Percentiles rank a stretch among this genome's conserved stretches.
Conservation (phyloP, 2,113 vertebrate species). For the Entelurus aequoreus region DNA sequence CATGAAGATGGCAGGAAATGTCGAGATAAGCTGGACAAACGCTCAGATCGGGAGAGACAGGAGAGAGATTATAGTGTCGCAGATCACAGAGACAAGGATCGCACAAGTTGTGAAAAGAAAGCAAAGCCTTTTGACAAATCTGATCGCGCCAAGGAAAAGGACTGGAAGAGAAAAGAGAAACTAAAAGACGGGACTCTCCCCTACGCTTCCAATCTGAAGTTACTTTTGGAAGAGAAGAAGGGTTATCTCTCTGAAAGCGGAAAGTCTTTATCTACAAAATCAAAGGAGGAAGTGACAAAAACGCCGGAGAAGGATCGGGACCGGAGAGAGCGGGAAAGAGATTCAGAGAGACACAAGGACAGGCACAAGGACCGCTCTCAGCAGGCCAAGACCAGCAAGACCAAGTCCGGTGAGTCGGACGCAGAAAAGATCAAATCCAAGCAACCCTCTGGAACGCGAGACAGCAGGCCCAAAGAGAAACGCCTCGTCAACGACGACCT, state of each 20-base stretch:
- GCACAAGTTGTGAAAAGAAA: constrained; percentile 79
- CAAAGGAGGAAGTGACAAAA: constrained; percentile 86
- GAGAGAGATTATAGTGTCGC: constrained; percentile 78
- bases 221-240: constrained; percentile 82
- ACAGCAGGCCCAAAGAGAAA: constrained; percentile 89
- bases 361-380: constrained; percentile 86
- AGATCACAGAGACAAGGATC: constrained; percentile 84
- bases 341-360: constrained; percentile 86
- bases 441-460: constrained; percentile 73
- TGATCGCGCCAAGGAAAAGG: constrained; percentile 82
- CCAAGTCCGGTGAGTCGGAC: constrained; percentile 63
- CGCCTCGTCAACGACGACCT: constrained; percentile 94
- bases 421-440: constrained; percentile 74
- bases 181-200: constrained; percentile 70
- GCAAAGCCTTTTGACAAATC: constrained; percentile 80
- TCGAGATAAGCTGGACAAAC: constrained; percentile 87
- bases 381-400: constrained; percentile 69
- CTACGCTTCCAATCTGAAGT: constrained; percentile 74
- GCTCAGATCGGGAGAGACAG: constrained; percentile 80
- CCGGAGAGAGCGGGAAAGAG: constrained; percentile 79
- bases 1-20: constrained; percentile 84
- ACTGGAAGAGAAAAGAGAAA: constrained; percentile 85
- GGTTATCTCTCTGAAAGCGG: constrained; percentile 69
- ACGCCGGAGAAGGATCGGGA: constrained; percentile 89
- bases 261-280: constrained; percentile 75